Base-by-base conservation (phyloP, 2,797 vertebrate genomes). In the Pygocentrus nattereri region DNA sequence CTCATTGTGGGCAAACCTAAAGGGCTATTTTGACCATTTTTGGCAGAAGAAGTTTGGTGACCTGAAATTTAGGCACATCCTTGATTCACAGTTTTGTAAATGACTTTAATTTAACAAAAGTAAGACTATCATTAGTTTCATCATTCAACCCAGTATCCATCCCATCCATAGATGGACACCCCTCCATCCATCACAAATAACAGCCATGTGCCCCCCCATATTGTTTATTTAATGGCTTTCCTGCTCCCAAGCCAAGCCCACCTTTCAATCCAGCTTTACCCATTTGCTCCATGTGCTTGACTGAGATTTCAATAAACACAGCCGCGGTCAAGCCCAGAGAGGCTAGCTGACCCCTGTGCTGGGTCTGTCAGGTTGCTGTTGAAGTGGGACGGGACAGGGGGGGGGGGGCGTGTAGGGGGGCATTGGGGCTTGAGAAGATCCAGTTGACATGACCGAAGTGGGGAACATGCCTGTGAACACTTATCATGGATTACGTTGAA, bases 391-490 rank as follows among this genome's bases (percentile, higher is more conserved):
- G 30, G 50, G 34, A 13, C 47, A 10, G 8, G 15, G 49, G 49
- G 49, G 49, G 82, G 67, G 47, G 79, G 85, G 78, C 1, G 41
- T 3, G 49, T 49, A 49, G 82, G 67, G 47, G 79, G 85, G 78
- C 1, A 41, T 3, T 1, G 85, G 85, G 58, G 80, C 85, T 92
- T 91, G 87, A 92, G 75, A 87, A 90, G 90, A 85, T 88, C 87
- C 86, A 90, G 89, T 89, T 86, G 89, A 90, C 88, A 87, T 85
- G 78, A 84, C 85, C 76, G 70, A 79, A 23, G 6, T 54, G 8
- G 62, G 49, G 31, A 52, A 67, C 21, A 50, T 69, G 87, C 90
- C 92, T 93, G 92, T 90, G 90, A 93, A 91, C 92, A 93, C 90
- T 93, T 92, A 90, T 74, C 30, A 79, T 47, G 74, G 90, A 93